Percentiles rank a stretch among this genome's conserved stretches.
Conservation (phyloP, 2,797 vertebrate species). For the Ctenopoma kingsleyae region DNA sequence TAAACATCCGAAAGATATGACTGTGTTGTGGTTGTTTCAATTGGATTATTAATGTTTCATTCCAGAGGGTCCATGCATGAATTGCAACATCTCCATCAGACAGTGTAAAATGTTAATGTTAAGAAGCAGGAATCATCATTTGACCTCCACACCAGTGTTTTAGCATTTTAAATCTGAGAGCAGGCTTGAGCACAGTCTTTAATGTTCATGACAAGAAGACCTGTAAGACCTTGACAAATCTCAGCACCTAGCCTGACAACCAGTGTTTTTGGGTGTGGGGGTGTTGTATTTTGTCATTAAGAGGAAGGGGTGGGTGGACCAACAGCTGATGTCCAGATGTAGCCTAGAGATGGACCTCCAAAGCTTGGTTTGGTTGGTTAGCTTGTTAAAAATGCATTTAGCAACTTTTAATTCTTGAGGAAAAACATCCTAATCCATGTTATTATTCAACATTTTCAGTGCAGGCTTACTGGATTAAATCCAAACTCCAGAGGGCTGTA, state of each 20-base stretch:
- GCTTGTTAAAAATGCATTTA: slow-evolving; percentile 17
- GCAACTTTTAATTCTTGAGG: slow-evolving; percentile 27
- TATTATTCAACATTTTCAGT: slow-evolving; percentile 42
- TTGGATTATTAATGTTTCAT: neutral
- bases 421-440: slow-evolving; percentile 27
- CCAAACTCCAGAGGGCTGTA: slow-evolving; percentile 44
- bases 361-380: too few relatives aligned
- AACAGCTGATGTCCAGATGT: slow-evolving; percentile 79
- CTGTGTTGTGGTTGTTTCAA: neutral
- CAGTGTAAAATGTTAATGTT: neutral
- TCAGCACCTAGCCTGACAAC: slow-evolving; percentile 51
- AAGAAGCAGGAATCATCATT: neutral
- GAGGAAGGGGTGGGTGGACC: slow-evolving; percentile 52
- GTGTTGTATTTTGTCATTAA: slow-evolving; percentile 55
- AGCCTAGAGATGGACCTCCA: slow-evolving; percentile 22
- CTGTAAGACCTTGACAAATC: slow-evolving; percentile 26
- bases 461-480: slow-evolving; percentile 42
- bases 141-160: neutral
- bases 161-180: neutral
- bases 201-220: neutral
- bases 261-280: slow-evolving; percentile 65
- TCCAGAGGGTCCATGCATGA: neutral
- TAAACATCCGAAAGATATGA: neutral
- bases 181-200: neutral
- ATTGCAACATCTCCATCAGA: neutral